Evolutionary conservation across 2,888 invertebrate genomes (phyloP).

Genomic region (Erebia ligea): DNA sequence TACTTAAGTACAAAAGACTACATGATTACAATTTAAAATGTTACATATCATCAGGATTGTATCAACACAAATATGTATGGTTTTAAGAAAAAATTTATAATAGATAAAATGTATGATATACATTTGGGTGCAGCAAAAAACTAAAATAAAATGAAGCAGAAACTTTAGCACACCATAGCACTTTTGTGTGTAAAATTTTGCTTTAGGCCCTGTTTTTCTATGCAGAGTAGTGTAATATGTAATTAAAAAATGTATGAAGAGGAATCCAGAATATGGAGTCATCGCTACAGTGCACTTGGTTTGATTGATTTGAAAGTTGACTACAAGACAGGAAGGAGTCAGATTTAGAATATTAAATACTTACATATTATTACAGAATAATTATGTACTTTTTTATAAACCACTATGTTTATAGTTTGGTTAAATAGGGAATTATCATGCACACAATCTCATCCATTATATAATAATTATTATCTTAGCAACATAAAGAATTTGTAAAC

Average conservation of each 20-base stretch:
- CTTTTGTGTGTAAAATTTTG: not conserved
- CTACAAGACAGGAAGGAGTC: slow-evolving; percentile 68
- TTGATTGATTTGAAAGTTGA: slow-evolving; percentile 21
- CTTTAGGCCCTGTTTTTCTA: slow-evolving; percentile 17
- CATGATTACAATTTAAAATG: not conserved
- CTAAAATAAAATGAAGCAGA: not conserved
- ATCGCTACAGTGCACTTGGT: slow-evolving; percentile 4
- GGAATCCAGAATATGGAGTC: not conserved
- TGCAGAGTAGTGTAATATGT: not conserved
- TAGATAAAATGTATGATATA: not conserved
- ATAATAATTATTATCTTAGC: slow-evolving; percentile 20
- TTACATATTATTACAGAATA: slow-evolving; percentile 41
- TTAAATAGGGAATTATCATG: slow-evolving; percentile 42
- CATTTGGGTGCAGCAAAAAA: not conserved
- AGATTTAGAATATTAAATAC: slow-evolving; percentile 63
- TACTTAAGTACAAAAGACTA: not conserved
- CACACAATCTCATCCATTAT: slow-evolving; percentile 31
- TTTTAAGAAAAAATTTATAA: not conserved
- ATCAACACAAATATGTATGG: not conserved
- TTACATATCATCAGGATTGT: not conserved
- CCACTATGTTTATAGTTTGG: slow-evolving; percentile 40
- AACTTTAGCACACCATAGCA: not conserved
- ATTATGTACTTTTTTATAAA: slow-evolving; percentile 33
- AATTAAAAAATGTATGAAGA: not conserved
- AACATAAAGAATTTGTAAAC: slow-evolving; percentile 32